Conservation (phyloP, 1,140 invertebrate genomes). For the Caenorhabditis inopinata region DNA sequence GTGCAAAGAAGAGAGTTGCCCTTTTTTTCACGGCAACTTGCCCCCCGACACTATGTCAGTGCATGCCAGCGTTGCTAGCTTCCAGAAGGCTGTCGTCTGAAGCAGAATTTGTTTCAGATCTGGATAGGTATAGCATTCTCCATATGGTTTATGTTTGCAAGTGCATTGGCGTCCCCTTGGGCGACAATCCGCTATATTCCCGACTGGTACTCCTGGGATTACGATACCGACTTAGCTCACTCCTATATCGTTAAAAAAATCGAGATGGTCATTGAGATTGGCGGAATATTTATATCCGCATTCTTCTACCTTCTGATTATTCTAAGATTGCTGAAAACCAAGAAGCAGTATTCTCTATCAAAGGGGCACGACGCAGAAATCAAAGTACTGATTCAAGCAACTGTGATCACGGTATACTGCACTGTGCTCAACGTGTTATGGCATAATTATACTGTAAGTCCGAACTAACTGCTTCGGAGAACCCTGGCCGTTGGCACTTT, state of each 20-base stretch:
- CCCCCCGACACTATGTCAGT: too few species aligned
- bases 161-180: conserved; percentile 47
- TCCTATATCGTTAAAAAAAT: conserved; percentile 51
- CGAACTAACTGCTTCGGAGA: too few species aligned
- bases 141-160: conserved; percentile 42
- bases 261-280: conserved; percentile 55
- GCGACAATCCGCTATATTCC: conserved; percentile 51
- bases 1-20: too few species aligned
- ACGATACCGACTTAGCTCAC: conserved; percentile 38
- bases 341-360: conserved; percentile 38
- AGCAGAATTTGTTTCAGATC: conserved; percentile 37
- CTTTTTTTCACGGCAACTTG: too few species aligned
- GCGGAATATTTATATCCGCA: conserved; percentile 50
- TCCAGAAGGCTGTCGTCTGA: too few species aligned
- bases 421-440: conserved; percentile 55
- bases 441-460: conserved; percentile 53
- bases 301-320: conserved; percentile 54
- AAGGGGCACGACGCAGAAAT: conserved; percentile 47
- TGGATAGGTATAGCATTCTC: conserved; percentile 43
- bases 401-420: conserved; percentile 55
- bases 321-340: conserved; percentile 43
- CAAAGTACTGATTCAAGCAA: conserved; percentile 57
- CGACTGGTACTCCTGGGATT: conserved; percentile 54
- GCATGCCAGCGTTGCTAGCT: too few species aligned
- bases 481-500: too few species aligned